These are phyloP conservation scores for human DNA, from an alignment of 2,113 vertebrate species.

Conservation along the genomic window GRCh38 chr18:55310001-55310500, in stretches of 20 bases:
- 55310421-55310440: conserved; percentile 32
- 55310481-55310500: conserved; percentile 40
- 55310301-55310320: background rate
- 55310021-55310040: background rate
- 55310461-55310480: conserved; percentile 56
- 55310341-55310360: background rate
- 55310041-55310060: background rate
- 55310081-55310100: background rate
- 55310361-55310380: background rate
- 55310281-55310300: no score
- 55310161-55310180: background rate
- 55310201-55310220: no score
- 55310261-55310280: background rate
- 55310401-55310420: background rate
- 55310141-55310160: background rate
- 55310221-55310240: background rate
- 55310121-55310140: background rate
- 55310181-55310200: background rate
- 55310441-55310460: conserved; percentile 39
- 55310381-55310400: background rate
- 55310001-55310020: background rate
- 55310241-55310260: background rate
- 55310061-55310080: background rate
- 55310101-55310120: background rate
- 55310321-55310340: background rate